Conservation (phyloP, 2,797 vertebrate species). For the Anguilla obscura region DNA sequence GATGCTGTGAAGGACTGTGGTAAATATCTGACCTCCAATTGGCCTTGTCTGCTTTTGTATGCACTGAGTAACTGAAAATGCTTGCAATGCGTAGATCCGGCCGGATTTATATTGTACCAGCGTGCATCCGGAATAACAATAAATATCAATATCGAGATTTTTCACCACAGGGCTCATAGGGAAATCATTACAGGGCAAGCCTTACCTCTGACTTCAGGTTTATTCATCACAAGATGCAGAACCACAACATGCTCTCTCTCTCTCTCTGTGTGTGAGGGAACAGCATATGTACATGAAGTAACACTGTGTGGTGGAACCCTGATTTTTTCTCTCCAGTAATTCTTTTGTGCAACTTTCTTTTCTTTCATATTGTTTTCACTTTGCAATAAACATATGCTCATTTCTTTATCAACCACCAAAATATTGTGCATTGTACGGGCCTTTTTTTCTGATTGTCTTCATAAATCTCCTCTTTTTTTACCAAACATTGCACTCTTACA, state of each 20-base stretch:
- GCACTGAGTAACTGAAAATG: background rate
- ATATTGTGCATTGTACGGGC: too few species aligned
- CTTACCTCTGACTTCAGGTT: slow-evolving; percentile 7
- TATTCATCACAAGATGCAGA: background rate
- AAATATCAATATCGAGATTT: background rate
- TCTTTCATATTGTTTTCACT: too few species aligned
- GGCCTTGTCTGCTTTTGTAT: background rate
- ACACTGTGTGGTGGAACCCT: too few species aligned
- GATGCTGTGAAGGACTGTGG: background rate
- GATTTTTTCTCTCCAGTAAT: too few species aligned
- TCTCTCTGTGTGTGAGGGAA: background rate
- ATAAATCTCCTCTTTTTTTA: background rate
- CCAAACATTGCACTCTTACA: background rate
- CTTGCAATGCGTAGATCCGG: background rate
- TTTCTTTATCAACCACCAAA: too few species aligned
- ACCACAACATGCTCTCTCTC: background rate
- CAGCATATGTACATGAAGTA: too few species aligned
- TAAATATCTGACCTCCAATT: background rate
- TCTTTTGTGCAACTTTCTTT: too few species aligned
- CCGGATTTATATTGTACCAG: background rate
- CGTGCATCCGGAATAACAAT: background rate
- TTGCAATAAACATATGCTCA: too few species aligned
- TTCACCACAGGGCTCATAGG: slow-evolving; percentile 4
- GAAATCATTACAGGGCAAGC: slow-evolving; percentile 31
- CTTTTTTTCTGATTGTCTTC: background rate